Base-by-base conservation (phyloP, 2,113 vertebrate species). In the Corythoichthys intestinalis region DNA sequence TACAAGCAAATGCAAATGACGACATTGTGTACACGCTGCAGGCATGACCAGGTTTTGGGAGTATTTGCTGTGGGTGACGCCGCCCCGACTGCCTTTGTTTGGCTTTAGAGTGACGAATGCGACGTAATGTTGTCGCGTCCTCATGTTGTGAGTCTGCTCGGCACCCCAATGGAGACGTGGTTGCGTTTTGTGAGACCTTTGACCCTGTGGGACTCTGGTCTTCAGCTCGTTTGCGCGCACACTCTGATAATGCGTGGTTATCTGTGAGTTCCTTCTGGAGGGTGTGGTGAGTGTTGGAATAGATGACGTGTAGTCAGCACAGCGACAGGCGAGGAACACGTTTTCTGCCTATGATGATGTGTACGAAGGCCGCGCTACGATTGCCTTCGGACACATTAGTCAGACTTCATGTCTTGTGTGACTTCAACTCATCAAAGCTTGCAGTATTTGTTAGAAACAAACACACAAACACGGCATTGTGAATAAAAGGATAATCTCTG, bases 31-130 rank as follows among this genome's bases (percentile, higher is more conserved):
- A 15, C 10, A 67, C 2, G 50, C 75, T 49, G 28, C 79, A 58
- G 80, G 76, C 80, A 61, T 54, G 44, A 12, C 39, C 1, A 4
- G 2, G 13, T 13, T 37, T 12, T 15, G 34, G 35, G 35, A 52
- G 38, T 89, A 79, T 89, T 87, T 89, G 77, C 72, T 76, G 63
- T 82, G 66, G 77, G 73, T 80, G 75, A 37, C 71, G 77, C 75
- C 67, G 69, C 35, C 67, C 58, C 28, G 4, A 41, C 6, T 66
- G 76, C 62, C 17, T 62, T 62, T 90, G 74, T 87, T 87, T 87
- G 83, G 75, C 37, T 50, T 77, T 34, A 58, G 56, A 61, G 74
- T 72, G 59, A 39, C 70, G 77, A 20, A 57, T 15, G 69, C 75
- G 67, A 77, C 50, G 65, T 72, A 2, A 39, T 38, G 10, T 2